These are phyloP conservation scores for Spodoptera frugiperda DNA, from an alignment of 1,140 invertebrate genomes.

Conservation along the genomic window DNA sequence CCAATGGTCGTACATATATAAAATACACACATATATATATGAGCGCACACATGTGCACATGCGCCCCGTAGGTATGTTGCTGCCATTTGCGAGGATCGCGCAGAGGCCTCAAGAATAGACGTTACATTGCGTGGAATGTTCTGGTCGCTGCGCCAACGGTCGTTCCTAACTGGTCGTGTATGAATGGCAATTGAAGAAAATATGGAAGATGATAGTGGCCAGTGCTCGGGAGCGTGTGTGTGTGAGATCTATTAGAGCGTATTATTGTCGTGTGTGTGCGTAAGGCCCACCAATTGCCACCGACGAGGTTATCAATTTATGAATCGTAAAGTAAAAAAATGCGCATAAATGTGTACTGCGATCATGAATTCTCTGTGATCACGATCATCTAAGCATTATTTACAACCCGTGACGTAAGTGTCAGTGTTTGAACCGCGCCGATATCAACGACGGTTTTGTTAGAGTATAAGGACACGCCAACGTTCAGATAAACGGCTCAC, in stretches of 20 bases:
- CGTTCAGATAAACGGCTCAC: neutral
- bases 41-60: conserved; percentile 42
- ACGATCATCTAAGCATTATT: conserved; percentile 47
- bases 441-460: conserved; percentile 13
- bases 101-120: conserved; percentile 42
- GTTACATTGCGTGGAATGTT: conserved; percentile 49
- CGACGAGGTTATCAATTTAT: conserved; percentile 83
- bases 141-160: neutral
- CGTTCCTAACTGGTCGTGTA: conserved; percentile 39
- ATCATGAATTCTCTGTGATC: conserved; percentile 63
- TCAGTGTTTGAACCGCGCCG: conserved; percentile 10
- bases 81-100: conserved; percentile 53
- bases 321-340: conserved; percentile 73
- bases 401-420: conserved; percentile 47
- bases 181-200: conserved; percentile 42
- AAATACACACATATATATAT: conserved; percentile 38
- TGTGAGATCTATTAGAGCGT: conserved; percentile 51
- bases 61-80: conserved; percentile 52
- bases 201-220: conserved; percentile 32
- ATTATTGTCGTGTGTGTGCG: conserved; percentile 55
- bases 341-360: conserved; percentile 64
- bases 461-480: conserved; percentile 8
- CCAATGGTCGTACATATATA: conserved; percentile 42
- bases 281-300: conserved; percentile 79
- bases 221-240: conserved; percentile 48